A percentile compares a stretch with the other conserved stretches of the same genome.
These are phyloP conservation scores for Gymnoscelis rufifasciata DNA, from an alignment of 2,888 invertebrate species.

Conservation along the genomic window DNA sequence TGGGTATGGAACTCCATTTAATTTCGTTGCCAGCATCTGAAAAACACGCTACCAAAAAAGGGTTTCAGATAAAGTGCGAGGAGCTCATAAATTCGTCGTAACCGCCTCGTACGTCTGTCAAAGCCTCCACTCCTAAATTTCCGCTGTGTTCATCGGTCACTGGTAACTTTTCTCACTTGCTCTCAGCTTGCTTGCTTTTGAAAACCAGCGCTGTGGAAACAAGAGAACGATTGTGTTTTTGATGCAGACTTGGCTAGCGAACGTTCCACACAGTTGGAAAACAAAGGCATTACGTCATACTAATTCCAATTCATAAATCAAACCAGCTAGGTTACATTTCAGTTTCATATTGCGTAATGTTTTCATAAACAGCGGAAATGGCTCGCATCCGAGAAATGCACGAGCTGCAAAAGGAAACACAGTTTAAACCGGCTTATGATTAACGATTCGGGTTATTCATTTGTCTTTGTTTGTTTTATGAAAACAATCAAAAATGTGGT, in stretches of 20 bases:
- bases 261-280: constrained; percentile 6
- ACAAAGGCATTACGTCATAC: constrained; percentile 19
- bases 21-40: constrained; percentile 25
- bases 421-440: constrained; percentile 58
- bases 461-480: constrained; percentile 71
- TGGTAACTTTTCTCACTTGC: constrained; percentile 17
- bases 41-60: constrained; percentile 29
- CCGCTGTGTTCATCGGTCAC: constrained; percentile 24
- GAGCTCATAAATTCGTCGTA: constrained; percentile 31
- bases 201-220: constrained; percentile 6
- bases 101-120: constrained; percentile 31
- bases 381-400: constrained; percentile 34
- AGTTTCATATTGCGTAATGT: constrained; percentile 24
- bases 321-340: constrained; percentile 17
- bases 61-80: constrained; percentile 29
- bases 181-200: constrained; percentile 7
- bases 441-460: constrained; percentile 63
- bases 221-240: constrained; percentile 3
- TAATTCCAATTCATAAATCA: constrained; percentile 26
- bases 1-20: constrained; percentile 6
- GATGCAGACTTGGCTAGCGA: not conserved
- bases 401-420: constrained; percentile 43
- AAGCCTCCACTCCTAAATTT: constrained; percentile 31
- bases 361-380: constrained; percentile 34
- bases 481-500: constrained; percentile 75